These are phyloP conservation scores for Oscheius onirici DNA, from an alignment of 2,888 invertebrate species.

Conservation along the genomic window DNA sequence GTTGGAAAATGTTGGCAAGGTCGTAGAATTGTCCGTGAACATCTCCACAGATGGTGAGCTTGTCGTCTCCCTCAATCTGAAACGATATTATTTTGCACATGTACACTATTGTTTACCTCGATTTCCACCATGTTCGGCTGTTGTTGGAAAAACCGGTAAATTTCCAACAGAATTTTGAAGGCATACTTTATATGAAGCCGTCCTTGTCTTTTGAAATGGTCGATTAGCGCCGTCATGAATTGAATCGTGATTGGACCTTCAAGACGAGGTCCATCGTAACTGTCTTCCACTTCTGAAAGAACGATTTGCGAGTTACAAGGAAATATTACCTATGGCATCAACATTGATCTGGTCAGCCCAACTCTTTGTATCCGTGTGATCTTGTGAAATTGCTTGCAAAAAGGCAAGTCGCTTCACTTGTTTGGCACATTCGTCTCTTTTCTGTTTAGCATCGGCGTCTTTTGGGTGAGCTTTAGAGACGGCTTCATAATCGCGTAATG, in stretches of 20 bases:
- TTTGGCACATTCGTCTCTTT: constrained; percentile 89
- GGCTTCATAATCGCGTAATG: constrained; percentile 94
- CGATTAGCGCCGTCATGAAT: constrained; percentile 89
- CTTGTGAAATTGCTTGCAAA: constrained; percentile 93
- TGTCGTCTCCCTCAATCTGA: constrained; percentile 35
- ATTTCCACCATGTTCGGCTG: constrained; percentile 91
- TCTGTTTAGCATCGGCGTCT: constrained; percentile 91
- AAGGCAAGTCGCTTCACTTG: constrained; percentile 93
- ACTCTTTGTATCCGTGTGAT: constrained; percentile 83
- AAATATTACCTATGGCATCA: constrained; percentile 75
- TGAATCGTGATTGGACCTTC: constrained; percentile 83
- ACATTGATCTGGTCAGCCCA: constrained; percentile 85
- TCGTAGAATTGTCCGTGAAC: constrained; percentile 99
- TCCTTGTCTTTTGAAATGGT: constrained; percentile 88
- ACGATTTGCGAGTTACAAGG: not conserved
- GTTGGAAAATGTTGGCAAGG: constrained; percentile 93
- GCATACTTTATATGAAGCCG: constrained; percentile 95
- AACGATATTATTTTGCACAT: not conserved
- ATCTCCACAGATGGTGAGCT: constrained; percentile 98
- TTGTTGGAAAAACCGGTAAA: constrained; percentile 79
- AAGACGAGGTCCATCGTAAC: constrained; percentile 89
- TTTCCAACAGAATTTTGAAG: constrained; percentile 89
- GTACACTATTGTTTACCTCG: constrained; percentile 76
- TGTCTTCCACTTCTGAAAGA: constrained; percentile 87
- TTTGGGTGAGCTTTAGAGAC: constrained; percentile 83